Base-by-base conservation (phyloP, 2,888 invertebrate species). In the Pammene aurita region DNA sequence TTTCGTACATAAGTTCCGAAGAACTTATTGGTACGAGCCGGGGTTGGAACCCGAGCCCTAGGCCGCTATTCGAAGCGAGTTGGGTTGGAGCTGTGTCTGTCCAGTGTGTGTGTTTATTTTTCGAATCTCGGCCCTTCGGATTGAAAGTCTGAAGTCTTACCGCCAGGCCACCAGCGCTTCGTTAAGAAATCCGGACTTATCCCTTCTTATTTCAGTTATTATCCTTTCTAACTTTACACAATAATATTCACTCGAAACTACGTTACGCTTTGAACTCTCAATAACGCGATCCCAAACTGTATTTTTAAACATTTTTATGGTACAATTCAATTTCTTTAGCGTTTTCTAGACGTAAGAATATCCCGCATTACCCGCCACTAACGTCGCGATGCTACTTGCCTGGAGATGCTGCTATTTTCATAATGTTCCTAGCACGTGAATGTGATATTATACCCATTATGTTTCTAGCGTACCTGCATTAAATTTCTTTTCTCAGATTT, bases 401-500 rank as follows among this genome's bases (percentile, higher is more conserved):
- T 52, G 11, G 26, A 41, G 50, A 62, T 41, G 13, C 13, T 52
- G 50, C 41, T 62, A 52, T 62, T 62, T 62, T 62, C 26, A 52
- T 62, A 62, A 62, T 62, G 52, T 41, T 52, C 50, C 52, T 52
- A 50, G 62, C 60, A 48, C 14, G 35, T 60, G 60, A 60, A 60
- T 48, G 60, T 35, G 48, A 60, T 18, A 50, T 70, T 69, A 70
- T 72, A 57, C 55, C 60, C 54, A 65, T 65, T 48, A 64, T 65
- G 50, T 61, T 42, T 69, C 57, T 58, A 34, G 68, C 54, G 42
- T 42, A 42, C 63, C 42, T 63, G 48, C 38, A 62, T 41, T 58
- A 57, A 57, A 57, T 52, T 58, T 34, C 16, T 48, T 60, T 57
- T 26, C 4, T 10, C 7, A 60, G 58, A 60, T 60, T 60, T 48